Percentiles rank a stretch among this genome's conserved stretches.
Evolutionary conservation across 2,797 vertebrate genomes (phyloP).

Genomic region (Sylvia borin): DNA sequence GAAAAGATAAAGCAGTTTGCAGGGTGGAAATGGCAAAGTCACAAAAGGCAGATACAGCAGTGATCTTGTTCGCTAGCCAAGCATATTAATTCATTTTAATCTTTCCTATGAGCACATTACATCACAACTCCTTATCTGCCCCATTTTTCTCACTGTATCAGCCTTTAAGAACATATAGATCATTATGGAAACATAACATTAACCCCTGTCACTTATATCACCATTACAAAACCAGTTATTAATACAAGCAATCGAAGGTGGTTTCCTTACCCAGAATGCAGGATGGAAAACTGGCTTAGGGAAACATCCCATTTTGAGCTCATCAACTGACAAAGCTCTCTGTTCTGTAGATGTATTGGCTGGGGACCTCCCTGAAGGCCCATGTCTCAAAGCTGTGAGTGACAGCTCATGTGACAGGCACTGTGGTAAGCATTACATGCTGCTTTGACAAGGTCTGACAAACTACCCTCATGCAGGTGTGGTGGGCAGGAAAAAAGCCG

Average conservation of each 20-base stretch:
- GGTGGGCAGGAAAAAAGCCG: neutral
- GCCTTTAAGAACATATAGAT: neutral
- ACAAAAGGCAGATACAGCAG: neutral
- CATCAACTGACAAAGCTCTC: neutral
- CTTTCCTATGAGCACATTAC: neutral
- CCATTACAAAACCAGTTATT: neutral
- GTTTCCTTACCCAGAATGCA: neutral
- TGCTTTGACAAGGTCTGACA: neutral
- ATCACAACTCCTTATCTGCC: neutral
- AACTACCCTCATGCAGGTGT: neutral
- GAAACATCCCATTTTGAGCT: neutral
- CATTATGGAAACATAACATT: neutral
- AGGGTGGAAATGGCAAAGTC: neutral
- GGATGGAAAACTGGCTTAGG: neutral
- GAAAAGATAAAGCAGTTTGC: neutral
- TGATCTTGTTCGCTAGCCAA: neutral
- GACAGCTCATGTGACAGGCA: neutral
- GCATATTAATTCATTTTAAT: neutral
- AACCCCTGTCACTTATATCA: neutral
- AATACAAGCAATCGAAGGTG: neutral
- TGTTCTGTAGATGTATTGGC: neutral
- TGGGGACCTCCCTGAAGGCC: neutral
- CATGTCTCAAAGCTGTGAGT: neutral
- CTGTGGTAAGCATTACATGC: neutral
- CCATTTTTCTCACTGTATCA: neutral